Percentiles rank a stretch among this genome's conserved stretches.
Conservation (phyloP, 2,888 invertebrate species). For the Abrostola tripartita region DNA sequence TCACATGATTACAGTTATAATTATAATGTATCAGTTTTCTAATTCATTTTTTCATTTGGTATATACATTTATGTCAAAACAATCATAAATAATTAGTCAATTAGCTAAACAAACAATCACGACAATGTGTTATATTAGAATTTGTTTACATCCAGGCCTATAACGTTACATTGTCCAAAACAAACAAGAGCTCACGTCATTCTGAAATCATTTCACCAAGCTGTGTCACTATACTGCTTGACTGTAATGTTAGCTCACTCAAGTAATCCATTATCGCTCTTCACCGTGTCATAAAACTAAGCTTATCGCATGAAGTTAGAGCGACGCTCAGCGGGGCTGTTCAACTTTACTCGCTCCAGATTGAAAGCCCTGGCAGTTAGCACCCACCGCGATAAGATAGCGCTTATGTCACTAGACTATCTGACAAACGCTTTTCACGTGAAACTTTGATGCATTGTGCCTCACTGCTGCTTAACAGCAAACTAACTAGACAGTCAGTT, state of each 20-base stretch:
- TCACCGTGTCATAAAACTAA: conserved; percentile 8
- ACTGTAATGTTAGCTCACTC: neutral
- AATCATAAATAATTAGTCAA: no score
- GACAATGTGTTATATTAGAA: no score
- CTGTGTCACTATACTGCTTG: neutral
- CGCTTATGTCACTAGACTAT: conserved; percentile 23
- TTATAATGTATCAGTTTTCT: no score
- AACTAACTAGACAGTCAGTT: neutral
- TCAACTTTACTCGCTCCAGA: conserved; percentile 8
- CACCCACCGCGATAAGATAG: conserved; percentile 38
- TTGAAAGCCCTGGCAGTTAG: conserved; percentile 2
- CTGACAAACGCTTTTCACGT: conserved; percentile 22
- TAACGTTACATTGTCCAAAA: no score
- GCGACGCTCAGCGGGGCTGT: conserved; percentile 5
- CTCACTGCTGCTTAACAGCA: neutral
- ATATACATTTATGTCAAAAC: no score
- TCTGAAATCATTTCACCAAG: neutral
- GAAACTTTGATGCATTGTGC: neutral
- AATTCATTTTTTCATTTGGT: no score
- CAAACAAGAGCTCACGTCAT: neutral
- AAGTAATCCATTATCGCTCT: neutral
- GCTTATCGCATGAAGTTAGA: conserved; percentile 34
- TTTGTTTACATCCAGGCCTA: no score
- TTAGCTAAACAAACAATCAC: no score
- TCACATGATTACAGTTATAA: no score